phyloP scores from a whole-genome alignment of 2,888 invertebrate genomes.

The Oxystoma pomonae region DNA sequence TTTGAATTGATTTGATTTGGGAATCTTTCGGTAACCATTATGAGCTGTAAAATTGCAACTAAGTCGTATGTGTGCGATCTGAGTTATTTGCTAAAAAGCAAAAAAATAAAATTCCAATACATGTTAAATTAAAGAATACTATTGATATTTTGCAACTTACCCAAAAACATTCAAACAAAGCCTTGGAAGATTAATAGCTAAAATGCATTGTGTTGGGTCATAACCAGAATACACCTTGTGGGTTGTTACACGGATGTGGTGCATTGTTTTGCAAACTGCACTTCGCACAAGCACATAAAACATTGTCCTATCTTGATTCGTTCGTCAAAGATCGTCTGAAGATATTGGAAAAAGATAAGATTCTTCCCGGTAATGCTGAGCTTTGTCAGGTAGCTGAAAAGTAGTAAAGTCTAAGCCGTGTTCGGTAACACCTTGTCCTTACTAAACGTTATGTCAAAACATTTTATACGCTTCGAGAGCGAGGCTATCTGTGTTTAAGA shows the following conservation, averaged over 20 bases:
- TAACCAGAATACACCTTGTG: background rate
- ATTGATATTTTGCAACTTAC: too few relatives aligned
- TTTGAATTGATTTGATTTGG: too few relatives aligned
- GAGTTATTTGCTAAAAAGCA: too few relatives aligned
- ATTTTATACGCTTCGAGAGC: slow-evolving; percentile 6
- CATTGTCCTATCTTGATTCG: slow-evolving; percentile 15
- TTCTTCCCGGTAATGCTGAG: slow-evolving; percentile 21
- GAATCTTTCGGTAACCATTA: too few relatives aligned
- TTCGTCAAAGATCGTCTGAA: slow-evolving; percentile 17
- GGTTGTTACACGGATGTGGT: background rate
- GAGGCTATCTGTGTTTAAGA: slow-evolving; percentile 1
- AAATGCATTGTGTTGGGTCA: background rate
- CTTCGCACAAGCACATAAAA: slow-evolving; percentile 19
- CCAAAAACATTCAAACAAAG: background rate
- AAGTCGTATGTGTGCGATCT: too few relatives aligned
- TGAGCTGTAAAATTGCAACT: too few relatives aligned
- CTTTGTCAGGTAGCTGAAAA: slow-evolving; percentile 21
- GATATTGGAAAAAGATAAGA: slow-evolving; percentile 22
- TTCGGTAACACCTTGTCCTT: slow-evolving; percentile 22
- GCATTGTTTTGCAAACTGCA: slow-evolving; percentile 21
- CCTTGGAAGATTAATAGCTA: background rate
- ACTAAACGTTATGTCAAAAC: slow-evolving; percentile 21
- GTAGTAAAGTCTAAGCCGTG: slow-evolving; percentile 17
- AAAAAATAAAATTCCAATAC: too few relatives aligned
- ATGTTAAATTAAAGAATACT: too few relatives aligned